phyloP scores from a whole-genome alignment of 1,140 invertebrate genomes.

The Scaptodrosophila lebanonensis region DNA sequence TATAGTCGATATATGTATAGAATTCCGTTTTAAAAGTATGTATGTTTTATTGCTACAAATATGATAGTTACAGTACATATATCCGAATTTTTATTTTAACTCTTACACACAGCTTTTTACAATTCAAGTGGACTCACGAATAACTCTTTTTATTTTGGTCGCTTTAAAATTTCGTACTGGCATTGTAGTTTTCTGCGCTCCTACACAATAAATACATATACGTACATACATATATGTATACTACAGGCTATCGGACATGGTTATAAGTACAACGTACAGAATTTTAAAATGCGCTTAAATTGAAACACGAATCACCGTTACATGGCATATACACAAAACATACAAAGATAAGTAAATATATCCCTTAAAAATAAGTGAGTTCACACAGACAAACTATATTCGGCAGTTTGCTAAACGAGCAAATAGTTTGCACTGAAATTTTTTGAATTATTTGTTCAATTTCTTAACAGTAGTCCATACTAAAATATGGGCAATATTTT shows the following conservation, averaged over 20 bases:
- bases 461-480: no score
- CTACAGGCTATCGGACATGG: constrained; percentile 29
- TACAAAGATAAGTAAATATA: no score
- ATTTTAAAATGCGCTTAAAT: constrained; percentile 57
- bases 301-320: constrained; percentile 40
- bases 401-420: no score
- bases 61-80: constrained; percentile 26
- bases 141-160: constrained; percentile 50
- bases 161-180: constrained; percentile 60
- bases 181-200: constrained; percentile 29
- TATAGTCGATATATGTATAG: constrained; percentile 30
- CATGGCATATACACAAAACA: constrained; percentile 39
- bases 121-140: constrained; percentile 52
- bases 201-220: neutral
- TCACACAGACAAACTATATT: no score
- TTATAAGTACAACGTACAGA: constrained; percentile 26
- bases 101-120: constrained; percentile 39
- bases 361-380: no score
- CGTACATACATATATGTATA: constrained; percentile 34
- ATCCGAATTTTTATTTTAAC: constrained; percentile 1
- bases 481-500: no score
- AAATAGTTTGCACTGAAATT: no score
- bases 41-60: no score
- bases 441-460: no score
- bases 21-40: constrained; percentile 59